Conservation (phyloP, 1,140 invertebrate species). For the Stenopsyche tienmushanensis region DNA sequence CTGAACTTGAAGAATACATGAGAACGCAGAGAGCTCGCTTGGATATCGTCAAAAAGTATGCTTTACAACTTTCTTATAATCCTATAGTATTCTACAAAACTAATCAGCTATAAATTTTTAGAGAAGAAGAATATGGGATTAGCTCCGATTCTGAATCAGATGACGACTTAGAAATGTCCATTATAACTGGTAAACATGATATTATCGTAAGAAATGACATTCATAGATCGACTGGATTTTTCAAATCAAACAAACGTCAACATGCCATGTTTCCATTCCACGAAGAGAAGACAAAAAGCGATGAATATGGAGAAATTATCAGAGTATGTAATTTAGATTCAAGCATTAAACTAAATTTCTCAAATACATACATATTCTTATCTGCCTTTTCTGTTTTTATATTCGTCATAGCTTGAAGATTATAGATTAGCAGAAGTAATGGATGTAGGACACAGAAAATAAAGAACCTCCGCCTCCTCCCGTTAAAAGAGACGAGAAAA, state of each 20-base stretch:
- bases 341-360: not conserved
- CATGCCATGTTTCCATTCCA: conserved; percentile 96
- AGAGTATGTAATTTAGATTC: conserved; percentile 49
- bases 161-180: conserved; percentile 80
- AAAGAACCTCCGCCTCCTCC: conserved; percentile 67
- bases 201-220: conserved; percentile 83
- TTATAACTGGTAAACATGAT: conserved; percentile 81
- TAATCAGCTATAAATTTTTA: conserved; percentile 35
- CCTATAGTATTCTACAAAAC: not conserved
- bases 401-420: conserved; percentile 72
- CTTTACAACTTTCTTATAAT: not conserved
- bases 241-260: conserved; percentile 90
- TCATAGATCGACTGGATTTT: conserved; percentile 71
- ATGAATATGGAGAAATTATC: conserved; percentile 95
- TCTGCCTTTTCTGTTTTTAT: not conserved
- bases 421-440: conserved; percentile 77
- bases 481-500: conserved; percentile 61
- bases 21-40: conserved; percentile 60
- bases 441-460: conserved; percentile 68
- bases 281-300: conserved; percentile 88
- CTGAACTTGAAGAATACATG: conserved; percentile 88
- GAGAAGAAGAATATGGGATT: conserved; percentile 47
- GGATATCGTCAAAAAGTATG: conserved; percentile 37
- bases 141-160: conserved; percentile 73
- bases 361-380: conserved; percentile 3